Percentiles rank a stretch among this genome's conserved stretches.
These are phyloP conservation scores for Eupleurogrammus muticus DNA, from an alignment of 2,797 vertebrate species.

Conservation along the genomic window DNA sequence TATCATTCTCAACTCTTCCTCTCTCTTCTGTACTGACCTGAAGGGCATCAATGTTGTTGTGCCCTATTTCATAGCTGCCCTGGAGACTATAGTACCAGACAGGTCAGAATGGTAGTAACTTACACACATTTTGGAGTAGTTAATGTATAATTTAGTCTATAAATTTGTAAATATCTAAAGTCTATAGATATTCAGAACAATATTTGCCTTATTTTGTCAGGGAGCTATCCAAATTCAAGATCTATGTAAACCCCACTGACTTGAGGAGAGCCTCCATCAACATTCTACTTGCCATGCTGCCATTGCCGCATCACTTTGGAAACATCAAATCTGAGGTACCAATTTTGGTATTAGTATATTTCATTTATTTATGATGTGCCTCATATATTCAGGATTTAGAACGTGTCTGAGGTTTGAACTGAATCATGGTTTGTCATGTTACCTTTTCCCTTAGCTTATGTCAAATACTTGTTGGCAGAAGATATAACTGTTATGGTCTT, in stretches of 20 bases:
- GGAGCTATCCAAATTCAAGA: constrained; percentile 97
- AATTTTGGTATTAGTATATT: background rate
- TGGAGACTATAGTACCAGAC: constrained; percentile 97
- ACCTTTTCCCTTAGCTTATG: too few relatives aligned
- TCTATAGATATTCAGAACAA: too few relatives aligned
- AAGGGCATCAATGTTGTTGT: constrained; percentile 96
- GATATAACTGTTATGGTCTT: too few relatives aligned
- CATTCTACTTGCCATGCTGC: constrained; percentile 93
- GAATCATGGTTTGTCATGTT: background rate
- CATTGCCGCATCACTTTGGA: constrained; percentile 97
- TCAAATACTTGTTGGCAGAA: background rate
- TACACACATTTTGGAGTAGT: background rate
- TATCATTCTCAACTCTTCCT: constrained; percentile 96
- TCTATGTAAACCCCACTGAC: constrained; percentile 95
- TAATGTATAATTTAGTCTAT: background rate
- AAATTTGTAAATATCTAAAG: too few relatives aligned
- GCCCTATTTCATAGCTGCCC: constrained; percentile 96
- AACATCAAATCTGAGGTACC: constrained; percentile 95
- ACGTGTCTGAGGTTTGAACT: background rate
- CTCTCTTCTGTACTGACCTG: constrained; percentile 96
- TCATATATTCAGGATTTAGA: background rate
- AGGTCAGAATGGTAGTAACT: constrained; percentile 82
- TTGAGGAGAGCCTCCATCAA: constrained; percentile 95
- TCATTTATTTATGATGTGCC: background rate
- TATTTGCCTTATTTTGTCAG: constrained; percentile 74